A percentile compares a stretch with the other conserved stretches of the same genome.
Conservation (phyloP, 2,113 vertebrate genomes). For the Heterocephalus glaber region DNA sequence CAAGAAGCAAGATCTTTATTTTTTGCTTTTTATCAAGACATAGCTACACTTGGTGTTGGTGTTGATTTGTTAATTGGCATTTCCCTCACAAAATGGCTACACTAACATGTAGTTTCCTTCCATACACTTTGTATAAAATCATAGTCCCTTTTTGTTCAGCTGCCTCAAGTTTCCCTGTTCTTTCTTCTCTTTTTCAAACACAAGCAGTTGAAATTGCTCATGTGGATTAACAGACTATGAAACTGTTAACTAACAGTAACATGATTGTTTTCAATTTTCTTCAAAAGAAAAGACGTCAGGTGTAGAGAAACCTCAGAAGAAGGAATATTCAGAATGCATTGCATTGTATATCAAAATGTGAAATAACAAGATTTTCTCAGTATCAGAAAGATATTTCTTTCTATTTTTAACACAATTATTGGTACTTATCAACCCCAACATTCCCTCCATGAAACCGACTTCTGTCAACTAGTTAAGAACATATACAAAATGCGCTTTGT, state of each 20-base stretch:
- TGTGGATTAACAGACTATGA: background rate
- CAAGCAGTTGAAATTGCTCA: background rate
- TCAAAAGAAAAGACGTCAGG: background rate
- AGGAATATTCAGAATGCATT: background rate
- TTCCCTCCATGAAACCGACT: background rate
- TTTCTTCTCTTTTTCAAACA: background rate
- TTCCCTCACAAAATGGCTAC: background rate
- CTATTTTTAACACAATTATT: conserved; percentile 16
- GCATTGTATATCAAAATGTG: background rate
- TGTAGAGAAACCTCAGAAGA: background rate
- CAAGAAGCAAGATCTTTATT: background rate
- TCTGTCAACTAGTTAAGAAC: background rate
- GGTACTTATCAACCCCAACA: background rate
- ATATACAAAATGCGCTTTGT: background rate
- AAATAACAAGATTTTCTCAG: background rate
- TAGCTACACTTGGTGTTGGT: background rate
- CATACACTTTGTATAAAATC: background rate
- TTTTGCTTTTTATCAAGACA: background rate
- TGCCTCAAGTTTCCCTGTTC: background rate
- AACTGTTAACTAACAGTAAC: background rate
- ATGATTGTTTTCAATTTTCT: background rate
- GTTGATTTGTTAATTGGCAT: background rate
- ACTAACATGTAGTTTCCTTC: background rate
- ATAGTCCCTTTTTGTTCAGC: background rate
- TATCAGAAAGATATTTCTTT: background rate